These are phyloP conservation scores for Drosophila kanapiae DNA, from an alignment of 1,140 invertebrate species.

Conservation along the genomic window DNA sequence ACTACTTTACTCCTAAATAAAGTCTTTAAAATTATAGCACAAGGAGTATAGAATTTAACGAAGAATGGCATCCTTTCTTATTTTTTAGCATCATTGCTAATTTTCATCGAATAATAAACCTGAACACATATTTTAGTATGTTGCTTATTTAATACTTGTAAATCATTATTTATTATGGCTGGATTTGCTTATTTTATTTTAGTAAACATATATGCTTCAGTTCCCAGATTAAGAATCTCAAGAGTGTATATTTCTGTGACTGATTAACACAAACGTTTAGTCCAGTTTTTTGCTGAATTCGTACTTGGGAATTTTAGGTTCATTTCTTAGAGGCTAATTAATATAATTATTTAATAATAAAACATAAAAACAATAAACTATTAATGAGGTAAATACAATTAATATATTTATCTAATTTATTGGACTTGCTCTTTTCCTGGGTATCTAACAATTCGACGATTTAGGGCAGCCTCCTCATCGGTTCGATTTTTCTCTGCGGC, in stretches of 20 bases:
- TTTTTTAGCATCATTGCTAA: no score
- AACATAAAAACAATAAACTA: neutral
- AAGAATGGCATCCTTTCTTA: neutral
- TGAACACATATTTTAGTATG: no score
- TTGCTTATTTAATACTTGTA: no score
- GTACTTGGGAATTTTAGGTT: neutral
- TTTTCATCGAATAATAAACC: no score
- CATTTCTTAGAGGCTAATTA: neutral
- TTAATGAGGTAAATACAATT: neutral
- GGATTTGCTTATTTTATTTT: no score
- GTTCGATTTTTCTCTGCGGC: slow-evolving; percentile 27
- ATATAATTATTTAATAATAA: neutral
- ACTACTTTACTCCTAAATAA: no score
- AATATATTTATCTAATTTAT: neutral
- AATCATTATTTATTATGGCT: no score
- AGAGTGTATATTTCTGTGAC: neutral
- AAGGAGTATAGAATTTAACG: no score
- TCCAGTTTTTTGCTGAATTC: neutral
- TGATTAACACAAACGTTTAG: neutral
- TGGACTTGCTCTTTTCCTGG: neutral
- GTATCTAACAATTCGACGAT: neutral
- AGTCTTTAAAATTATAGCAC: no score
- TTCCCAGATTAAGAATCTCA: neutral
- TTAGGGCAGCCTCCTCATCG: no score
- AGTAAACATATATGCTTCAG: neutral